These are phyloP conservation scores for Egretta garzetta DNA, from an alignment of 2,113 vertebrate genomes.

Conservation along the genomic window DNA sequence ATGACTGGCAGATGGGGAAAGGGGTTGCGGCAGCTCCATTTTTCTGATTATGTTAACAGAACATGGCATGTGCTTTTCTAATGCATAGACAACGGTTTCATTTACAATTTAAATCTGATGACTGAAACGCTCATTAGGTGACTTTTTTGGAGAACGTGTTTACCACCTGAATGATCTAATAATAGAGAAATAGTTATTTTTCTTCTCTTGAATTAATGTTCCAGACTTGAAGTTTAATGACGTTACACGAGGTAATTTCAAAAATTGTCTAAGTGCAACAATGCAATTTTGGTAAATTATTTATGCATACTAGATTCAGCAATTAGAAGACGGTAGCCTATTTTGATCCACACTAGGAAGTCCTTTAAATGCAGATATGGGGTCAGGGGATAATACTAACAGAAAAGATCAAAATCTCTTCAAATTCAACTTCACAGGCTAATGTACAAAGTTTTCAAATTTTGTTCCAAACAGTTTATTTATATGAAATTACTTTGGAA, in stretches of 20 bases:
- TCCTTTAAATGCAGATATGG: slow-evolving; percentile 25
- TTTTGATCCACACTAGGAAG: slow-evolving; percentile 27
- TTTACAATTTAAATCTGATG: slow-evolving; percentile 73
- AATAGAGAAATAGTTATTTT: slow-evolving; percentile 7
- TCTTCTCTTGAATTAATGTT: slow-evolving; percentile 53
- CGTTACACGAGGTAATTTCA: slow-evolving; percentile 40
- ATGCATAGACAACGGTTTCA: slow-evolving; percentile 54
- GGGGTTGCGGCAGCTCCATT: slow-evolving; percentile 73
- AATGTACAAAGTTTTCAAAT: neutral
- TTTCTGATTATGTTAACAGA: slow-evolving; percentile 84
- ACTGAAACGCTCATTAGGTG: slow-evolving; percentile 64
- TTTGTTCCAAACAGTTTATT: neutral
- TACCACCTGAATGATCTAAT: slow-evolving; percentile 60
- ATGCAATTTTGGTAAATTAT: slow-evolving; percentile 35
- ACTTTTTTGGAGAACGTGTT: slow-evolving; percentile 9
- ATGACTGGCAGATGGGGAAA: slow-evolving; percentile 80
- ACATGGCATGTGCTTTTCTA: slow-evolving; percentile 72
- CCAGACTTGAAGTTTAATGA: slow-evolving; percentile 55
- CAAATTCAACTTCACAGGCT: neutral
- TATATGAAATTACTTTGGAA: neutral
- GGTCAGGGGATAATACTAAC: neutral
- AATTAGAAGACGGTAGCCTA: slow-evolving; percentile 44
- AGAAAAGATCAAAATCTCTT: neutral
- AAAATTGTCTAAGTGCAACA: slow-evolving; percentile 52
- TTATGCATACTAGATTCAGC: slow-evolving; percentile 63